Evolutionary conservation across 2,113 vertebrate genomes (phyloP), one percentile per base, ranked within the genome.

Genomic region (Heterotis niloticus): DNA sequence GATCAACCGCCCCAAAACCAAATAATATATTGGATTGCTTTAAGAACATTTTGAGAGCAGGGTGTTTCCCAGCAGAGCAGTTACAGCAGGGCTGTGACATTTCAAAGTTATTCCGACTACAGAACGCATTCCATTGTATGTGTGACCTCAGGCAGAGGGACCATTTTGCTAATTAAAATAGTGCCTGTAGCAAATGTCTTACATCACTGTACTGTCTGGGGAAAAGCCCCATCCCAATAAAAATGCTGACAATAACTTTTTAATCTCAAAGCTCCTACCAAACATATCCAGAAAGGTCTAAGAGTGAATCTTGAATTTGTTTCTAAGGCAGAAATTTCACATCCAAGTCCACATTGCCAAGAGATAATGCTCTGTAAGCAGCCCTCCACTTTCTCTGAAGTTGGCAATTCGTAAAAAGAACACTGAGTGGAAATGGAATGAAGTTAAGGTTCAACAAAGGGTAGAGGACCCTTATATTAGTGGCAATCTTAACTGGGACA

Each of bases 131-230:
- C 18, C 18, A 26, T 20, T 67, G 34, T 60, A 78, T 75, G 65
- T 79, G 44, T 24, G 56, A 79, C 80, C 59, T 62, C 17, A 64
- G 34, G 72, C 20, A 56, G 56, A 72, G 60, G 26, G 62, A 79
- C 64, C 73, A 76, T 75, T 82, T 78, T 82, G 76, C 78, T 81
- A 82, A 84, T 86, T 86, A 81, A 82, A 81, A 82, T n/a, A 51
- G 20, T 18, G 80, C 76, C 81, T 67, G 14, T 76, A 78, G 81
- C 65, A 24, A 54, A 64, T 34, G 23, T 56, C 51, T 64, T 70
- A 54, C 70, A 65, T 77, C 65, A 75, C 78, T 51, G 76, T 78
- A 70, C 68, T 56, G 65, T 72, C 78, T 72, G 60, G 60, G 66
- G 52, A 28, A 24, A 51, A 5, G 51, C 64, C 10, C 66, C 67